Evolutionary conservation across 1,140 invertebrate species (phyloP), one percentile per base, ranked within the genome.

Genomic region (Musca vetustissima): DNA sequence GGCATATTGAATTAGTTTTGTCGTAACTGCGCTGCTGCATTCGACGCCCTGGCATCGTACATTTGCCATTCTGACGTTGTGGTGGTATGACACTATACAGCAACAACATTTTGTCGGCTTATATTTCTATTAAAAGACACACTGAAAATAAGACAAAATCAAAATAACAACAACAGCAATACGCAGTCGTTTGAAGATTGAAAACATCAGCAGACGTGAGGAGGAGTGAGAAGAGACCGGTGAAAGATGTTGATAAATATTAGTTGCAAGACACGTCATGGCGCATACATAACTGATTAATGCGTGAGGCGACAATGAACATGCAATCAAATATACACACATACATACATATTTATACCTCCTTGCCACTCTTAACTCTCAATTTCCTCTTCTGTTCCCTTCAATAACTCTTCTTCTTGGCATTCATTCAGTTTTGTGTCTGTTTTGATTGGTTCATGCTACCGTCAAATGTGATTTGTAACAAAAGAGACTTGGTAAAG

Each of bases 241-340:
- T 61, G 57, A 61, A 36, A 61, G 36, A 61, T 61, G 28, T 19
- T 36, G 57, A 36, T 43, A 43, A 43, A 43, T 43, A 43, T 43
- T 43, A 43, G 57, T 61, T 61, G 57, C 57, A 61, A 36, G 57
- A 61, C 32, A 61, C 57, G 57, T 61, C 57, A 61, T 36, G 36
- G 36, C 36, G 36, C 36, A 43, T 9, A 32, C 28, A 32, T 43
- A 43, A 43, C 36, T 43, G 57, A 61, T 36, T 61, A 61, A 61
- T 61, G 57, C 57, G 57, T 61, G 57, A 61, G 57, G 28, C 57
- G 57, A 61, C 57, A 61, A 28, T 61, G 57, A 61, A 61, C 25
- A 59, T 9, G 32, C 28, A n/a, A n/a, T n/a, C n/a, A n/a, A n/a
- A n/a, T n/a, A 32, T 61, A 24, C 17, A 43, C 24, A 22, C 57